Conservation (phyloP, 2,113 vertebrate genomes). For the Cephalopholis sonnerati region DNA sequence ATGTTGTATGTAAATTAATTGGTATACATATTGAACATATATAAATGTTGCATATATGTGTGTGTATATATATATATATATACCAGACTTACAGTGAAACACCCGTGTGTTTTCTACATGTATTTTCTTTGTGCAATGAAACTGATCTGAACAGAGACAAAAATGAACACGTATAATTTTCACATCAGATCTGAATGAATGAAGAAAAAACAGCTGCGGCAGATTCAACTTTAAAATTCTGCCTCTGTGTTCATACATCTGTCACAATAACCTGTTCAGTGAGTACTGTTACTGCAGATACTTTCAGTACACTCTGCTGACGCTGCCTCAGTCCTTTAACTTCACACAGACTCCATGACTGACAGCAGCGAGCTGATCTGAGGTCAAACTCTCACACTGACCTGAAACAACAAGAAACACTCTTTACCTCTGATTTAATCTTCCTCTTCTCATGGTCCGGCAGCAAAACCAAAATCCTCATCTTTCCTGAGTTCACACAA, state of each 20-base stretch:
- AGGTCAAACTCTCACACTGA: constrained; percentile 27
- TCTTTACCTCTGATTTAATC: constrained; percentile 81
- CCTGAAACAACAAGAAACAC: constrained; percentile 14
- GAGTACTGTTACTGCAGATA: background rate
- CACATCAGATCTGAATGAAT: no score
- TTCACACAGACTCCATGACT: no score
- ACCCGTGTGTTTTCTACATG: background rate
- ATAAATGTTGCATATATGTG: no score
- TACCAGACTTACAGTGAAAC: background rate
- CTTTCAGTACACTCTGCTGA: background rate
- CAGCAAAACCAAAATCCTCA: constrained; percentile 85
- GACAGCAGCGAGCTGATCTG: background rate
- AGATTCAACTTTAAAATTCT: background rate
- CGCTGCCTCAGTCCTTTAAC: background rate
- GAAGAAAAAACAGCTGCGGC: no score
- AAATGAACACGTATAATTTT: no score
- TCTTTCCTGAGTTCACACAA: constrained; percentile 49
- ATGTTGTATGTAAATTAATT: no score
- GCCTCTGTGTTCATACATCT: background rate
- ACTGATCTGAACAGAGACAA: background rate
- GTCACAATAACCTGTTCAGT: background rate
- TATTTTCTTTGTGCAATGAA: background rate
- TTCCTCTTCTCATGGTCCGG: constrained; percentile 84
- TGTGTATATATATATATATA: no score
- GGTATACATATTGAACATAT: no score